These are phyloP conservation scores for Zosterops japonicus DNA, from an alignment of 2,113 vertebrate species.

Conservation along the genomic window DNA sequence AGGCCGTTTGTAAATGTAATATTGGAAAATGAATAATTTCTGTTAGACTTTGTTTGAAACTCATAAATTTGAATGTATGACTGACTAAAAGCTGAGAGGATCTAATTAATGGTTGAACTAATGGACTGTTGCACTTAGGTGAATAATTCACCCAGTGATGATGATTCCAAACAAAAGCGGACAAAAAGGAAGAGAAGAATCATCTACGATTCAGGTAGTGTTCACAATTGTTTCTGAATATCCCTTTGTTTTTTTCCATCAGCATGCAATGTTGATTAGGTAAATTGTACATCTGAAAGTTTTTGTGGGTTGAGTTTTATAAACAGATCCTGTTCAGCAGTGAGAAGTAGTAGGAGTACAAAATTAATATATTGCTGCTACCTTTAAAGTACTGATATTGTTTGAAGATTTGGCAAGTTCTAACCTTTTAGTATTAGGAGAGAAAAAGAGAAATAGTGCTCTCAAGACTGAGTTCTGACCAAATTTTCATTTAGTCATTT, in stretches of 20 bases:
- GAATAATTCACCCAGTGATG: constrained; percentile 77
- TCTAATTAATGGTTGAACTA: background rate
- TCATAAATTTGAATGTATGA: background rate
- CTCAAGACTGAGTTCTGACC: background rate
- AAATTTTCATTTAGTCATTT: background rate
- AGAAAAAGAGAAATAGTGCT: background rate
- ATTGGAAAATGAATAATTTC: background rate
- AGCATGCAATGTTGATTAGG: background rate
- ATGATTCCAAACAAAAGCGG: constrained; percentile 65
- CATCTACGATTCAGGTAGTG: constrained; percentile 86
- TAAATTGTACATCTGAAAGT: background rate
- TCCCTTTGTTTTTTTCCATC: background rate
- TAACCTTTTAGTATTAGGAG: background rate
- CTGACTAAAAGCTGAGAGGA: background rate
- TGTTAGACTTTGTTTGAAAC: background rate
- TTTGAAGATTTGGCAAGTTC: background rate
- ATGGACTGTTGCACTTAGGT: constrained; percentile 70
- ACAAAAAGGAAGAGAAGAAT: constrained; percentile 83
- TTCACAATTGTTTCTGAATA: background rate
- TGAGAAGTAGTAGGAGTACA: background rate
- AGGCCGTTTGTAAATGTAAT: background rate
- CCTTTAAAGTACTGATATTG: background rate
- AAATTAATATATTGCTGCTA: background rate
- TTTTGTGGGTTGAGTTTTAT: background rate
- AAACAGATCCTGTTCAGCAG: background rate